A percentile compares a stretch with the other conserved stretches of the same genome.
phyloP scores from a whole-genome alignment of 1,140 invertebrate genomes.

The Nixonia krombeini region DNA sequence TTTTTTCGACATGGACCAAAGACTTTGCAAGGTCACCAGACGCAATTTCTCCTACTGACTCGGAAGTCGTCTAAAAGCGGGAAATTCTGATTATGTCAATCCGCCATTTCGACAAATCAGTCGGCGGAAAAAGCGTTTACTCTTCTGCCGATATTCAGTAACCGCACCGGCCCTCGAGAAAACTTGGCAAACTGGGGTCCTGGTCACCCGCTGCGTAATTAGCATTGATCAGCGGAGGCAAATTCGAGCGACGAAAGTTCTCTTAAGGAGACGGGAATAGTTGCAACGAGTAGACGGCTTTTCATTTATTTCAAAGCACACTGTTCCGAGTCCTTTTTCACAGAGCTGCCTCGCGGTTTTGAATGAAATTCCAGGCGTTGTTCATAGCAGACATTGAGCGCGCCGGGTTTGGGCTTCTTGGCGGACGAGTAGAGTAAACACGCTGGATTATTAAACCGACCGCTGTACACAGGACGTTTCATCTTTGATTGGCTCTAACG shows the following conservation, averaged over 20 bases:
- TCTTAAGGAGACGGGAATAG: neutral
- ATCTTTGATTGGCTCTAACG: constrained; percentile 56
- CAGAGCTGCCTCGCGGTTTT: constrained; percentile 40
- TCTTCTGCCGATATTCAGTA: too few relatives aligned
- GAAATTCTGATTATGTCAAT: too few relatives aligned
- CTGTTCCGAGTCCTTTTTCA: constrained; percentile 39
- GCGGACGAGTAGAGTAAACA: constrained; percentile 55
- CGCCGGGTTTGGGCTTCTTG: constrained; percentile 32
- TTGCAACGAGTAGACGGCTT: neutral
- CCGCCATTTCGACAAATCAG: too few relatives aligned
- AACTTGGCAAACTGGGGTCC: too few relatives aligned
- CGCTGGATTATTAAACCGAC: constrained; percentile 63
- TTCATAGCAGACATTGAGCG: constrained; percentile 29
- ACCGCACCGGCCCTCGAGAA: too few relatives aligned
- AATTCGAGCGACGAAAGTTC: neutral
- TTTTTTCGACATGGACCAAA: too few relatives aligned
- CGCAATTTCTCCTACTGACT: too few relatives aligned
- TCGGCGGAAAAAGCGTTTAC: too few relatives aligned
- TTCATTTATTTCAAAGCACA: constrained; percentile 53
- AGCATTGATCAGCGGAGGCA: neutral
- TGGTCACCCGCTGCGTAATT: neutral
- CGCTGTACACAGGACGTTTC: constrained; percentile 51
- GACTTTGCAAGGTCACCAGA: too few relatives aligned
- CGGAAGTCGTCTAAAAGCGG: too few relatives aligned
- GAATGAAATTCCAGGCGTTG: constrained; percentile 58